These are phyloP conservation scores for Elephantulus edwardii DNA, from an alignment of 2,113 vertebrate genomes.

Conservation along the genomic window DNA sequence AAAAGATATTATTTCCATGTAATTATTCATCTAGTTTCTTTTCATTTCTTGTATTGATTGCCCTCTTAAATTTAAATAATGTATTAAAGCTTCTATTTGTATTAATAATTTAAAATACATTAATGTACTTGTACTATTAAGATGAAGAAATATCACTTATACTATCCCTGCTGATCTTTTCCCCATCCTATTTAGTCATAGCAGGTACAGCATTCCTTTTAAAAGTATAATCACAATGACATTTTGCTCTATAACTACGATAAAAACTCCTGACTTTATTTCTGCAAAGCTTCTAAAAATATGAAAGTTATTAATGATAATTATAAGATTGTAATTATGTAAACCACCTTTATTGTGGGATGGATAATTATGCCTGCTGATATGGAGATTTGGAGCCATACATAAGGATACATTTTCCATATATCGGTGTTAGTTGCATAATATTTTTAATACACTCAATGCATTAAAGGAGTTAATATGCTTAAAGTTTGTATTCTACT, in stretches of 20 bases:
- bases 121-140: not conserved
- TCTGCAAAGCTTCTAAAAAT: not conserved
- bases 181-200: not conserved
- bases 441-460: not conserved
- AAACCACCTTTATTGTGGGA: not conserved
- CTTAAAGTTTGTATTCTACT: not conserved
- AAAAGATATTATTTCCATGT: not conserved
- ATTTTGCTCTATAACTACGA: not conserved
- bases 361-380: not conserved
- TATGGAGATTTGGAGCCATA: not conserved
- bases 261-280: not conserved
- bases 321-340: not conserved
- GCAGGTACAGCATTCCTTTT: not conserved
- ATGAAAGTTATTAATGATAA: not conserved
- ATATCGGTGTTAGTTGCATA: not conserved
- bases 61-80: not conserved
- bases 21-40: not conserved
- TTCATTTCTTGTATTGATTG: not conserved
- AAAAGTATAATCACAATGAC: not conserved
- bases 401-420: not conserved
- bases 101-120: not conserved
- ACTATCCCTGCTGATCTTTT: not conserved
- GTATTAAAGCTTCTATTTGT: not conserved
- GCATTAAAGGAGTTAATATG: not conserved
- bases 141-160: not conserved